Evolutionary conservation across 2,113 vertebrate species (phyloP).

Genomic region (Elephas maximus): DNA sequence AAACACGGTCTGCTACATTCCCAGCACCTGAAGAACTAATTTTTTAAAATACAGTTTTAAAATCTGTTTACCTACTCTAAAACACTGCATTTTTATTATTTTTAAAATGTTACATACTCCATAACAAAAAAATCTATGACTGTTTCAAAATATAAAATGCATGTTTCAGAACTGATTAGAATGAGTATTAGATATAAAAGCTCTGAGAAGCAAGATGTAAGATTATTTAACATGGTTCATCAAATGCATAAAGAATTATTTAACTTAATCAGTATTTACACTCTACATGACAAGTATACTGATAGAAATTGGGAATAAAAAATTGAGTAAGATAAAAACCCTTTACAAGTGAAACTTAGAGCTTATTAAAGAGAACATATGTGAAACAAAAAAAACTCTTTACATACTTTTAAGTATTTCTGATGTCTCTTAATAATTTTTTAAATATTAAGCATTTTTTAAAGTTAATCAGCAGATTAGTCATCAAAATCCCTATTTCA

Average conservation of each 20-base stretch:
- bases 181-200: background rate
- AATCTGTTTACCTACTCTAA: background rate
- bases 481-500: background rate
- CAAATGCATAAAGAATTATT: background rate
- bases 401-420: background rate
- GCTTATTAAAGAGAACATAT: background rate
- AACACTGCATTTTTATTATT: background rate
- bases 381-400: background rate
- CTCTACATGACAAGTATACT: background rate
- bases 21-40: slow-evolving; percentile 92
- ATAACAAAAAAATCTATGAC: background rate
- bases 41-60: slow-evolving; percentile 23
- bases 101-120: background rate
- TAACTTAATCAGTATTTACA: background rate
- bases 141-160: background rate
- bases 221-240: slow-evolving; percentile 19
- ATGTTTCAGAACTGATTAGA: background rate
- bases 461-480: background rate
- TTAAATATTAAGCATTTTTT: background rate
- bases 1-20: slow-evolving; percentile 95
- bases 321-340: background rate
- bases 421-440: background rate
- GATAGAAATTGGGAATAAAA: background rate
- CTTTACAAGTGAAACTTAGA: background rate
- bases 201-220: background rate